Evolutionary conservation across 2,797 vertebrate genomes (phyloP).

Genomic region (Squalus acanthias): DNA sequence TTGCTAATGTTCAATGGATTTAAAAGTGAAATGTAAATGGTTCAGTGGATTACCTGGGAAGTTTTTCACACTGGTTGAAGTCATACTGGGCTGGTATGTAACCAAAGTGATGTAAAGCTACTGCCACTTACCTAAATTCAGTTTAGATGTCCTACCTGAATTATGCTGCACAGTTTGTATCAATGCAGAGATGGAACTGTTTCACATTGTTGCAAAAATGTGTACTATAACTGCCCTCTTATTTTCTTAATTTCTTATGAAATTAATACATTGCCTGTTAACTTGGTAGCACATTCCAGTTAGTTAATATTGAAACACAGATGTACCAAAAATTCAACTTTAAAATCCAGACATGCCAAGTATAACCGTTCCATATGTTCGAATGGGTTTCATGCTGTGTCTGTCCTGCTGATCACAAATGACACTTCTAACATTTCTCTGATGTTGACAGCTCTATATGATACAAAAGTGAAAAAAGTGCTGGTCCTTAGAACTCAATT

Average conservation of each 20-base stretch:
- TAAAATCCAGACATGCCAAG: not conserved
- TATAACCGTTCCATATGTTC: not conserved
- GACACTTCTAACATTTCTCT: not conserved
- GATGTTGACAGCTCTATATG: not conserved
- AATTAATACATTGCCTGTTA: not conserved
- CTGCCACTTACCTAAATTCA: not conserved
- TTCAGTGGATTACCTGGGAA: not conserved
- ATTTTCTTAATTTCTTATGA: slow-evolving; percentile 5
- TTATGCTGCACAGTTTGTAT: not conserved
- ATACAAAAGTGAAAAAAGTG: not conserved
- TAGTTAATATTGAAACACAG: not conserved
- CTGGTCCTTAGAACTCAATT: not conserved
- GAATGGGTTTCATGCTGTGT: not conserved
- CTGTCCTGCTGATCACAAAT: not conserved
- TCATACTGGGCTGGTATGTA: not conserved
- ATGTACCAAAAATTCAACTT: not conserved
- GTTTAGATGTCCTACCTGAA: not conserved
- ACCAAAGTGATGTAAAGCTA: not conserved
- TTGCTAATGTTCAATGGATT: not conserved
- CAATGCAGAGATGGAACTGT: not conserved
- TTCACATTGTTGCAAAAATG: not conserved
- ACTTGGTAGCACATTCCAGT: not conserved
- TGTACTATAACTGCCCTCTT: not conserved
- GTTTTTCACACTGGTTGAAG: not conserved
- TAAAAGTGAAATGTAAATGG: not conserved